A percentile compares a stretch with the other conserved stretches of the same genome.
Evolutionary conservation across 2,797 vertebrate genomes (phyloP).

Genomic region (Nasua narica): DNA sequence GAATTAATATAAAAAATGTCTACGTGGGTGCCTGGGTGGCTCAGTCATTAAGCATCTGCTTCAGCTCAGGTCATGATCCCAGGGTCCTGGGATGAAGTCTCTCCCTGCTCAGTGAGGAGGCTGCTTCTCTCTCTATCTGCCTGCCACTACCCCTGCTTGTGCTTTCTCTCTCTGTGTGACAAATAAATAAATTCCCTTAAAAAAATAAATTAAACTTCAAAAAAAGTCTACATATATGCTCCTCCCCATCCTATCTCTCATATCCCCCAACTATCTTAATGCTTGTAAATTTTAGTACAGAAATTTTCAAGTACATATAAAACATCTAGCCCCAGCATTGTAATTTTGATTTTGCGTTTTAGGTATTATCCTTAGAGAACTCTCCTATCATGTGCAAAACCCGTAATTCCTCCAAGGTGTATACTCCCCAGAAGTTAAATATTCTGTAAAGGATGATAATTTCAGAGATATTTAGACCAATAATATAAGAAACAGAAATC

Average conservation of each 20-base stretch:
- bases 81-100: neutral
- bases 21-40: neutral
- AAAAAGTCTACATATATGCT: neutral
- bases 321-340: neutral
- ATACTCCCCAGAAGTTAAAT: neutral
- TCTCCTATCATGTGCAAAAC: neutral
- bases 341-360: neutral
- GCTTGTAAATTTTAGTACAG: neutral
- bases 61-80: neutral
- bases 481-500: neutral
- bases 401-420: neutral
- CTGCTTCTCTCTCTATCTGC: too few relatives aligned
- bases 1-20: neutral
- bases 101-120: neutral
- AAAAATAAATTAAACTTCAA: neutral
- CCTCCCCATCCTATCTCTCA: neutral
- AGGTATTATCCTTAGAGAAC: neutral
- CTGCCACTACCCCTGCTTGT: neutral
- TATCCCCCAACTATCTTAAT: neutral
- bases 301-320: neutral
- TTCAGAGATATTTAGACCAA: neutral
- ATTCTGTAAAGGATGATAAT: neutral
- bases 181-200: neutral
- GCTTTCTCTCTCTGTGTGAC: neutral
- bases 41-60: neutral